A percentile compares a stretch with the other conserved stretches of the same genome.
These are phyloP conservation scores for Pygathrix nemaeus DNA, from an alignment of 2,113 vertebrate genomes.

Conservation along the genomic window DNA sequence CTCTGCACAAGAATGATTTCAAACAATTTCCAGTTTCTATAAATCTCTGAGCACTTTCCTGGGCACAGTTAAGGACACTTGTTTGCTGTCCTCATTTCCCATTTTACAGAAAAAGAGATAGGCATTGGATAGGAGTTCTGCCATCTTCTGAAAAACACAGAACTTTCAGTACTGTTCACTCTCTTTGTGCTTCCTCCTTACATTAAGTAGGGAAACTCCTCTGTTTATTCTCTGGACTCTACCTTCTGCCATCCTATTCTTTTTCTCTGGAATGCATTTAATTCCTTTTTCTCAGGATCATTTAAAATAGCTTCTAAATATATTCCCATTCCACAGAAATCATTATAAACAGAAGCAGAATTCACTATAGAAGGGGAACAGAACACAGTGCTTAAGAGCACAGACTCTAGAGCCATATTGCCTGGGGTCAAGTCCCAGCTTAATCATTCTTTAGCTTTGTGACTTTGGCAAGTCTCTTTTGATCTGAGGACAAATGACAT, in stretches of 20 bases:
- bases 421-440: no score
- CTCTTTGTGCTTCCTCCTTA: neutral
- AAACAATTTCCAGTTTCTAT: neutral
- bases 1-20: neutral
- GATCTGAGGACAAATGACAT: neutral
- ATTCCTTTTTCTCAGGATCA: neutral
- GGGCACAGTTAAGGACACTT: neutral
- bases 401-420: neutral
- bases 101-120: neutral
- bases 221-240: neutral
- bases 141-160: neutral
- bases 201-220: neutral
- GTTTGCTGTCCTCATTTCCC: neutral
- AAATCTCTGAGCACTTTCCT: neutral
- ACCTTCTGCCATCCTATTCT: neutral
- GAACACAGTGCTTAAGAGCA: neutral
- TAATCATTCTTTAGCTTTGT: neutral
- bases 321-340: neutral
- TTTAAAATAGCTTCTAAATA: neutral
- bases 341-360: neutral
- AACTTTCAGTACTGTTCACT: neutral
- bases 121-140: no score
- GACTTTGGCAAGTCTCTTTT: neutral
- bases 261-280: neutral
- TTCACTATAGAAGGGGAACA: neutral